Base-by-base conservation (phyloP, 2,797 vertebrate species). In the Mustela erminea region DNA sequence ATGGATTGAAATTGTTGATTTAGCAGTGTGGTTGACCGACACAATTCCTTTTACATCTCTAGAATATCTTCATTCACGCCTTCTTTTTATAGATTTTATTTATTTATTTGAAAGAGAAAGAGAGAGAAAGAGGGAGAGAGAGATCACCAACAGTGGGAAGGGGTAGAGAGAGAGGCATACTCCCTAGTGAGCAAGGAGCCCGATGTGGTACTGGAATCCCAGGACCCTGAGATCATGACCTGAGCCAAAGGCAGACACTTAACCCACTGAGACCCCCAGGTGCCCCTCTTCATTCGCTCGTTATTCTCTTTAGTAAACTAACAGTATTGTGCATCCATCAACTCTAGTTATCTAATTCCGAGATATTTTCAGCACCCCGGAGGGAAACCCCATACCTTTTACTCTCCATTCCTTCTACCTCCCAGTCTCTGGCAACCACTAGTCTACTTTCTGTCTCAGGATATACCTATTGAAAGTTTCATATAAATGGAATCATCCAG, bases 261-360 rank as follows among this genome's bases (percentile, higher is more conserved):
- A 64, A 15, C 62, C 62, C 0, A 17, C 14, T 62, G 60, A 32
- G 62, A 29, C 62, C 29, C 13, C 29, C 29, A 64, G 29, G 62
- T 32, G 29, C 14, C 29, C 29, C 13, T 84, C 18, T 70, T 91
- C 18, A 75, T 89, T 93, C 64, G 68, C 9, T 60, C 25, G 46
- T 46, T 75, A 75, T 75, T 75, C 7, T 75, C 27, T 93, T 93
- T 93, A 78, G 83, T 93, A 68, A 21, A 86, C 86, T 78, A 56
- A 60, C 25, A 92, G 23, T 54, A 25, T 43, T 74, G 7, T 80
- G 38, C 46, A 62, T 3, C 68, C 23, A 18, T 83, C 49, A 90
- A 14, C 25, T 87, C 58, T 94, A 1, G 7, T 32, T 64, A 60
- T 58, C 52, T 83, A 78, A 35, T 91, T 74, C 77, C 8, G 38